Evolutionary conservation across 2,888 invertebrate genomes (phyloP).

Genomic region (Dryococelus australis): DNA sequence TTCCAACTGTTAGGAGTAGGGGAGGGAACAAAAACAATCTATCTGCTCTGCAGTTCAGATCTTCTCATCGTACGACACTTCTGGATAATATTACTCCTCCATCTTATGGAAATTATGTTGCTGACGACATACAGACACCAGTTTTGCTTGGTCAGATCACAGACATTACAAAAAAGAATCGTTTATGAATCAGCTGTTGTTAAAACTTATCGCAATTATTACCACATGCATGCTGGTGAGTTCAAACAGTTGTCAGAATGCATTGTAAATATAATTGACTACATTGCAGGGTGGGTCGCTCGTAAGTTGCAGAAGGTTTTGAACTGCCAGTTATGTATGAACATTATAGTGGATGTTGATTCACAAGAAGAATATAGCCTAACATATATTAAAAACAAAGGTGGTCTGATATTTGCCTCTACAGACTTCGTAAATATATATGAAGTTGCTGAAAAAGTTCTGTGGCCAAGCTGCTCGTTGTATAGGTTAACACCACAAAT

Average conservation of each 20-base stretch:
- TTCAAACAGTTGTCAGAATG: not conserved
- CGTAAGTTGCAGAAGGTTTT: not conserved
- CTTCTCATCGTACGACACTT: not conserved
- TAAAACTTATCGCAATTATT: not conserved
- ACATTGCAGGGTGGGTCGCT: constrained; percentile 29
- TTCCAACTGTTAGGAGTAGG: not conserved
- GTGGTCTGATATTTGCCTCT: constrained; percentile 33
- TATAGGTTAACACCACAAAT: not conserved
- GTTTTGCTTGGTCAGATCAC: not conserved
- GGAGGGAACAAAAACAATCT: constrained; percentile 34
- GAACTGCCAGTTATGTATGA: constrained; percentile 26
- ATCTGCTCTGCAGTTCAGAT: constrained; percentile 23
- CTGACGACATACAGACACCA: not conserved
- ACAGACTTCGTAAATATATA: not conserved
- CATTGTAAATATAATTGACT: not conserved
- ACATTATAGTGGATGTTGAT: not conserved
- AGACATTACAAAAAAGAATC: not conserved
- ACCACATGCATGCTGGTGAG: not conserved
- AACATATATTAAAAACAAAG: constrained; percentile 27
- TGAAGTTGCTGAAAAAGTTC: not conserved
- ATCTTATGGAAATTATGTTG: not conserved
- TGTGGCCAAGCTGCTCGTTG: not conserved
- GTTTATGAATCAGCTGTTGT: not conserved
- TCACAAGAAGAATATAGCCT: not conserved
- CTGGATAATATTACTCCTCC: not conserved